A percentile compares a stretch with the other conserved stretches of the same genome.
phyloP scores from a whole-genome alignment of 2,797 vertebrate species.

The Onychomys leucogaster region DNA sequence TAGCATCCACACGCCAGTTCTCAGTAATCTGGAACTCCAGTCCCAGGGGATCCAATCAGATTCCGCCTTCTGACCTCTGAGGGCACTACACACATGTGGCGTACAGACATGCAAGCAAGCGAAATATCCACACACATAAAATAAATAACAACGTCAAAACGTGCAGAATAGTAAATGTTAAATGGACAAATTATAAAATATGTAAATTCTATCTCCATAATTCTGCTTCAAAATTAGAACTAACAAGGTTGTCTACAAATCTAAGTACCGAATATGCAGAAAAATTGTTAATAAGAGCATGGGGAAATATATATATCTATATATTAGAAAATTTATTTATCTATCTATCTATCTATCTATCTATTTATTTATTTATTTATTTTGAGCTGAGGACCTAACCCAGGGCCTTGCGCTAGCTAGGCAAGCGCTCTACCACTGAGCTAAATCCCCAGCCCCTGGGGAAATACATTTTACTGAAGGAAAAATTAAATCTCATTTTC shows the following conservation, averaged over 20 bases:
- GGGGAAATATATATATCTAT: background rate
- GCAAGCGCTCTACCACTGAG: too few species aligned
- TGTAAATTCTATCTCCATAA: background rate
- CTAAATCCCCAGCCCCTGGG: too few species aligned
- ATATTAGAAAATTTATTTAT: too few species aligned
- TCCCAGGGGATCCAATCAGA: background rate
- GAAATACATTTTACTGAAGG: background rate
- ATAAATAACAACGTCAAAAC: background rate
- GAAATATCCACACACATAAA: background rate
- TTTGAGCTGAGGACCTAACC: too few species aligned
- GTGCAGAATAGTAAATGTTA: background rate
- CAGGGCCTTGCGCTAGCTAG: too few species aligned
- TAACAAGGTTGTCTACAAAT: background rate
- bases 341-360: too few species aligned
- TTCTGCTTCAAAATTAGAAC: conserved; percentile 27
- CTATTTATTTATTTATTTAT: too few species aligned
- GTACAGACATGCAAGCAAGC: background rate
- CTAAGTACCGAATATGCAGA: conserved; percentile 20
- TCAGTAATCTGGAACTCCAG: background rate
- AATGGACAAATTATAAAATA: background rate
- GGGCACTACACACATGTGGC: background rate
- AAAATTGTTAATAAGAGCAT: background rate
- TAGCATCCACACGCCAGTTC: background rate
- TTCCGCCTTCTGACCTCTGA: background rate
- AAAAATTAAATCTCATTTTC: background rate